Evolutionary conservation across 2,113 vertebrate species (phyloP).

Genomic region (Oreamnos americanus): DNA sequence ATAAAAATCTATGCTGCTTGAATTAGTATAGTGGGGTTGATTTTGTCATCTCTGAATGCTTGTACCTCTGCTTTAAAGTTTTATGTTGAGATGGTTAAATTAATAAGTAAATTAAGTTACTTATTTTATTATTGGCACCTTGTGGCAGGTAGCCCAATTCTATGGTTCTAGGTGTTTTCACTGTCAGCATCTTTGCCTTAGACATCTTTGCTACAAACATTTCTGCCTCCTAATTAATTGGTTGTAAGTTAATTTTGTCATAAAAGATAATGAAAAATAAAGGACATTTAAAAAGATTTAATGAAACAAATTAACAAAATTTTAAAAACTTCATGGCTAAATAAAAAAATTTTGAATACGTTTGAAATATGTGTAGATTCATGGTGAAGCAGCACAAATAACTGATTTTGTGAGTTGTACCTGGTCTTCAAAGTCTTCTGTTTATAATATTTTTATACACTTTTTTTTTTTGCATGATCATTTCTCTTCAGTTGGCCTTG

Average conservation of each 20-base stretch:
- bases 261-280: not conserved
- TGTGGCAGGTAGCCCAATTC: not conserved
- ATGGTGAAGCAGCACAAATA: not conserved
- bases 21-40: not conserved
- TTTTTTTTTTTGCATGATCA: not conserved
- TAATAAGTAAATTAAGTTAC: not conserved
- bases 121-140: not conserved
- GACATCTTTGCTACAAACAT: not conserved
- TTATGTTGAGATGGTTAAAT: not conserved
- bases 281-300: not conserved
- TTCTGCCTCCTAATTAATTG: not conserved
- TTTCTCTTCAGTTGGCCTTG: not conserved
- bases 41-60: not conserved
- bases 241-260: not conserved
- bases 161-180: not conserved
- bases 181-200: not conserved
- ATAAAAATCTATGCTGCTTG: not conserved
- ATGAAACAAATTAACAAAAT: not conserved
- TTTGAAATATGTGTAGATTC: not conserved
- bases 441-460: not conserved
- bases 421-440: not conserved
- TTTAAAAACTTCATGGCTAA: not conserved
- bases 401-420: not conserved
- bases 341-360: not conserved
- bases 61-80: not conserved